Conservation (phyloP, 2,113 vertebrate genomes). For the Lampris megalopsis region DNA sequence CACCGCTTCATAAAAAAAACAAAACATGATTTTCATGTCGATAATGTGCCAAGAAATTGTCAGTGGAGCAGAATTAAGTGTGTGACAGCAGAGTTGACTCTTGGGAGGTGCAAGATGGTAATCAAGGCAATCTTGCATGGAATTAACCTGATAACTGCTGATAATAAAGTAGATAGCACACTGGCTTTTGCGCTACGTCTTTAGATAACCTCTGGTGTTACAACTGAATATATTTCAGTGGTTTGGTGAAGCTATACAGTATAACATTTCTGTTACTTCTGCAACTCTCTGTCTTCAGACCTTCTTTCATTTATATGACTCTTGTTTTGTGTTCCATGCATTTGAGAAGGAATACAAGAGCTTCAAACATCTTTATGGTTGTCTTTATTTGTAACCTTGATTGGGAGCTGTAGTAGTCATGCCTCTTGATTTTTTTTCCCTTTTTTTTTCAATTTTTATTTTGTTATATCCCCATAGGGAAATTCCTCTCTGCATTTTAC, state of each 20-base stretch:
- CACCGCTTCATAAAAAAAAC: conserved; percentile 23
- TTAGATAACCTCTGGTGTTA: neutral
- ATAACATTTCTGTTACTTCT: too few species aligned
- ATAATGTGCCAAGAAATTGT: conserved; percentile 23
- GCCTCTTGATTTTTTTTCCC: too few species aligned
- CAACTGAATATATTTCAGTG: neutral
- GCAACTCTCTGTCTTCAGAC: too few species aligned
- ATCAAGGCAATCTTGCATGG: conserved; percentile 16
- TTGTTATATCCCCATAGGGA: too few species aligned
- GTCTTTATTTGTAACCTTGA: too few species aligned
- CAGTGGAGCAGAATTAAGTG: conserved; percentile 32
- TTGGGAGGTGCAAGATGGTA: conserved; percentile 12
- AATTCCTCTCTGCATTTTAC: too few species aligned
- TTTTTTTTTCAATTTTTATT: too few species aligned
- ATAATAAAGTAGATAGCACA: neutral
- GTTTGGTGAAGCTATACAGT: neutral
- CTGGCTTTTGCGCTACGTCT: neutral
- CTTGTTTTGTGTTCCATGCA: too few species aligned
- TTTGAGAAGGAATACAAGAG: too few species aligned
- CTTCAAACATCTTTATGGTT: too few species aligned
- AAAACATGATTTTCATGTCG: conserved; percentile 20
- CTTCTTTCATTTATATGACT: too few species aligned
- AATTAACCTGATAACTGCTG: neutral
- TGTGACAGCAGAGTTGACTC: conserved; percentile 31
- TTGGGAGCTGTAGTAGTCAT: too few species aligned